These are phyloP conservation scores for Esox lucius DNA, from an alignment of 2,797 vertebrate species.

Conservation along the genomic window DNA sequence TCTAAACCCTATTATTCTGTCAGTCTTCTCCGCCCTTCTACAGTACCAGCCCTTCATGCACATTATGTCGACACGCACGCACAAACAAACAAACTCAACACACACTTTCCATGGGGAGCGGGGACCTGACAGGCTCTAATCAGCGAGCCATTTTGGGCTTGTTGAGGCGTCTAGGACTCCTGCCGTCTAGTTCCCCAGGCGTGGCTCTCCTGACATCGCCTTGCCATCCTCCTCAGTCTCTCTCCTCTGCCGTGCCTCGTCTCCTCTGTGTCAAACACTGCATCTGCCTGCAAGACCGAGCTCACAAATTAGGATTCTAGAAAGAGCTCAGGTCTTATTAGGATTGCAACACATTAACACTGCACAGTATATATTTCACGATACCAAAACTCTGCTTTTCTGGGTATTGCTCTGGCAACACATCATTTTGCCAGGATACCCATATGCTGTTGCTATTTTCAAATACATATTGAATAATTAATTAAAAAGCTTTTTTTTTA, in stretches of 20 bases:
- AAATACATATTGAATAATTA: neutral
- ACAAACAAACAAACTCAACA: neutral
- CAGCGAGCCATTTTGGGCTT: constrained; percentile 17
- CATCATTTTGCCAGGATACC: constrained; percentile 30
- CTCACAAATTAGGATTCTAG: neutral
- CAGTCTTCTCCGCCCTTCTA: constrained; percentile 23
- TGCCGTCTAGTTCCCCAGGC: neutral
- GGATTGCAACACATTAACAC: neutral
- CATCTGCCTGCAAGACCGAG: neutral
- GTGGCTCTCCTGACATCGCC: neutral
- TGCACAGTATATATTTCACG: neutral
- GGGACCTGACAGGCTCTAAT: constrained; percentile 13
- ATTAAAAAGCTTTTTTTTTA: neutral
- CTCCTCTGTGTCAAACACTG: neutral
- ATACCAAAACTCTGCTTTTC: constrained; percentile 25
- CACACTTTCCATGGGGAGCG: neutral
- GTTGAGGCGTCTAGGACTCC: constrained; percentile 5
- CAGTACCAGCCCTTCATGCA: constrained; percentile 11
- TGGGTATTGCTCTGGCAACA: constrained; percentile 17
- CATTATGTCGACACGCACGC: neutral
- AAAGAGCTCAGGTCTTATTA: neutral
- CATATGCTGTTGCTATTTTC: constrained; percentile 7
- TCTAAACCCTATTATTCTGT: constrained; percentile 15
- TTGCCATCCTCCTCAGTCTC: neutral
- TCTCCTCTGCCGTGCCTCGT: neutral